A percentile compares a stretch with the other conserved stretches of the same genome.
Conservation (phyloP, 2,113 vertebrate genomes). For the Chamaetylas fuelleborni region DNA sequence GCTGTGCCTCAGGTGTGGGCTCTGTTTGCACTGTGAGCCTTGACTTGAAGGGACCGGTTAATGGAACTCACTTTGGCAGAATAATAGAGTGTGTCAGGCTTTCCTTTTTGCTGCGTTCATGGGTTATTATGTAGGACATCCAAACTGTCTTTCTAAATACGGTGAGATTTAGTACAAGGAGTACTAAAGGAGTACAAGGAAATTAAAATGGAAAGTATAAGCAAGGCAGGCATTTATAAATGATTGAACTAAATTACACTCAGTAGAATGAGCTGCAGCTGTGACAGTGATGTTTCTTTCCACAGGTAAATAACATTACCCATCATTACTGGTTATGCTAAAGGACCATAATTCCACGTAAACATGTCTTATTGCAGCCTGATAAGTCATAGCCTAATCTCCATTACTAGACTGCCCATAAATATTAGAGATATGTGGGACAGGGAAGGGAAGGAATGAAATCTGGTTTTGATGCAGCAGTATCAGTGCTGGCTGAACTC, state of each 20-base stretch:
- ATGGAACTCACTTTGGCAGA: not conserved
- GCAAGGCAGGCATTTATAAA: slow-evolving; percentile 58
- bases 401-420: slow-evolving; percentile 27
- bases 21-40: not conserved
- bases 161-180: slow-evolving; percentile 24
- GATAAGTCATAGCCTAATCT: slow-evolving; percentile 44
- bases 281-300: slow-evolving; percentile 35
- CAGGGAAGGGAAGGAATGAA: not conserved
- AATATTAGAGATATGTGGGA: slow-evolving; percentile 3
- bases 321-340: slow-evolving; percentile 30
- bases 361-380: slow-evolving; percentile 30
- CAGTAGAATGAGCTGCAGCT: slow-evolving; percentile 31
- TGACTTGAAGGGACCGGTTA: fast-evolving
- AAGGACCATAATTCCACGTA: slow-evolving; percentile 45
- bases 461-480: not conserved
- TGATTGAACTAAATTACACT: slow-evolving; percentile 51
- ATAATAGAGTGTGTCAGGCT: not conserved
- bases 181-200: slow-evolving; percentile 3
- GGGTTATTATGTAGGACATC: not conserved
- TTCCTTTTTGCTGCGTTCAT: not conserved
- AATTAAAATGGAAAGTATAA: slow-evolving; percentile 49
- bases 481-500: not conserved
- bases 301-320: slow-evolving; percentile 63
- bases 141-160: not conserved
- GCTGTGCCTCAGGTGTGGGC: not conserved